phyloP scores from a whole-genome alignment of 2,113 vertebrate genomes.

The Physeter macrocephalus region DNA sequence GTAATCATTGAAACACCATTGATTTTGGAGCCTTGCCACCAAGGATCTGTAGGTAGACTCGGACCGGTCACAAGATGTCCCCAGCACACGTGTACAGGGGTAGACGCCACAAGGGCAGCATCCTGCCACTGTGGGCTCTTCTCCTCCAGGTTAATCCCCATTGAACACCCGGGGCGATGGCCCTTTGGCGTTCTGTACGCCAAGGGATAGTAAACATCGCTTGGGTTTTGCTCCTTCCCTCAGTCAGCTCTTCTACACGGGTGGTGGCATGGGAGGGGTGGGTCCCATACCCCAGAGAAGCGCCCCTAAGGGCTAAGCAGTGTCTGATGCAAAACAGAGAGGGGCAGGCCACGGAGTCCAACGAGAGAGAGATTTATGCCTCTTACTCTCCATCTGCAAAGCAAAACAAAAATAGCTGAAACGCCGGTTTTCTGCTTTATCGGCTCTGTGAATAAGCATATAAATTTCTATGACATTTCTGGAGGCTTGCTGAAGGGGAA shows the following conservation, averaged over 20 bases:
- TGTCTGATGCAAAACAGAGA: conserved; percentile 33
- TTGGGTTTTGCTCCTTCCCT: neutral
- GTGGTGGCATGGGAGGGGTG: neutral
- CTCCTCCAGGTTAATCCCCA: neutral
- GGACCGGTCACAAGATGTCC: neutral
- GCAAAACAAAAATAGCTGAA: conserved; percentile 87
- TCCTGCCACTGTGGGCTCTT: neutral
- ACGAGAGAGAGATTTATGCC: conserved; percentile 77
- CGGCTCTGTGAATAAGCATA: conserved; percentile 85
- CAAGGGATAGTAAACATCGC: rapidly evolving
- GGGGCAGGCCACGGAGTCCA: neutral
- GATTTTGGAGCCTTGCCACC: conserved; percentile 40
- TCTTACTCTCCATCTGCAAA: conserved; percentile 84
- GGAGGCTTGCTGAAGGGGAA: conserved; percentile 83
- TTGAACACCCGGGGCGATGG: neutral
- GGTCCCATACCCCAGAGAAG: neutral
- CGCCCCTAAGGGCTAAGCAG: neutral
- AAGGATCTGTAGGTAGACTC: neutral
- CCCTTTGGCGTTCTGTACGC: neutral
- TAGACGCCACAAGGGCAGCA: neutral
- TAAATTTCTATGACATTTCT: conserved; percentile 85
- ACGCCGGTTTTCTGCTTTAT: conserved; percentile 85
- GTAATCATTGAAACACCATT: neutral
- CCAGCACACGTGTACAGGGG: neutral
- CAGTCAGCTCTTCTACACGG: neutral